Evolutionary conservation across 2,888 invertebrate genomes (phyloP).

Genomic region (Linnaemya vulpina): DNA sequence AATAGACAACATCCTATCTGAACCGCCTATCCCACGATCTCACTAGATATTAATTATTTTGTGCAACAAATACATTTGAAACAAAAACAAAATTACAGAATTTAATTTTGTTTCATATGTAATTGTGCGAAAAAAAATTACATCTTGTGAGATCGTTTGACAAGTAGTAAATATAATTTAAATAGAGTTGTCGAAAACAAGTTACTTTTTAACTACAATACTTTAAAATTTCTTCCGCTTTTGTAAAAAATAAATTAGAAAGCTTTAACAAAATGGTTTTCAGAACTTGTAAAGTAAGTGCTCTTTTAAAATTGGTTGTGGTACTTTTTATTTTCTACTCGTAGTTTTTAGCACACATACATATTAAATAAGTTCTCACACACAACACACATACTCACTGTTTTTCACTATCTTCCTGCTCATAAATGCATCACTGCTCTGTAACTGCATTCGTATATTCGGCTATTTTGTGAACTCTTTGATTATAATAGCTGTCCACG

Average conservation of each 20-base stretch:
- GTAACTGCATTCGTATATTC: not conserved
- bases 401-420: not conserved
- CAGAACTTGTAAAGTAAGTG: constrained; percentile 61
- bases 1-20: too few relatives aligned
- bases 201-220: not conserved
- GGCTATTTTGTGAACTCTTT: not conserved
- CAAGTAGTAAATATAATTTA: not conserved
- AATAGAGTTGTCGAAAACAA: constrained; percentile 27
- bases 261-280: constrained; percentile 19
- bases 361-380: not conserved
- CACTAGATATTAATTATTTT: too few relatives aligned
- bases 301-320: constrained; percentile 72
- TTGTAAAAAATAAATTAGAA: constrained; percentile 25
- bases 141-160: too few relatives aligned
- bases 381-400: not conserved
- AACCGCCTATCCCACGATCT: too few relatives aligned
- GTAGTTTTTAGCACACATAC: not conserved
- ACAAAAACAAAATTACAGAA: too few relatives aligned
- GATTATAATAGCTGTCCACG: not conserved
- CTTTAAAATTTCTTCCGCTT: constrained; percentile 14
- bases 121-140: too few relatives aligned
- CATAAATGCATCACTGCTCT: not conserved
- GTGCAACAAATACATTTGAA: too few relatives aligned
- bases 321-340: constrained; percentile 48
- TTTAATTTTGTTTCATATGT: too few relatives aligned